Evolutionary conservation across 2,797 vertebrate genomes (phyloP).

Genomic region (Phrynocephalus forsythii): DNA sequence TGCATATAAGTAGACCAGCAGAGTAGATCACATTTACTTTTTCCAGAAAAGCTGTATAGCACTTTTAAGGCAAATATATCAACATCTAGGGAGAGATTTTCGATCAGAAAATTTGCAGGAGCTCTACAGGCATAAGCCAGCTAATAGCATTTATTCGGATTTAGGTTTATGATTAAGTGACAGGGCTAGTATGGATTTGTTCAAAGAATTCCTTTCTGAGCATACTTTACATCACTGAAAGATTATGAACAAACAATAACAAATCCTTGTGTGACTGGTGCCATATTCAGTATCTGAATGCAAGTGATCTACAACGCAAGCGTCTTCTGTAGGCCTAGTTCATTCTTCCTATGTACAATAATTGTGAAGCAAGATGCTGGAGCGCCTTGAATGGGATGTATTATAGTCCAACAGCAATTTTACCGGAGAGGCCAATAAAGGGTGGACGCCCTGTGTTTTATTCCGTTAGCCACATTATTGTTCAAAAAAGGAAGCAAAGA

Average conservation of each 20-base stretch:
- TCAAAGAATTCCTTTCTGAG: not conserved
- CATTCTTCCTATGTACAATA: not conserved
- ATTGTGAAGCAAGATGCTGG: not conserved
- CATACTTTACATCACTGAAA: not conserved
- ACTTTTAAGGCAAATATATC: not conserved
- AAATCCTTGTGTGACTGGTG: not conserved
- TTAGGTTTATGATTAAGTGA: not conserved
- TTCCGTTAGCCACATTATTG: constrained; percentile 6
- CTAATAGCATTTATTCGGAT: not conserved
- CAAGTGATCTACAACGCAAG: not conserved
- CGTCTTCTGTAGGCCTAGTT: not conserved
- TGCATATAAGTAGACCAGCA: not conserved
- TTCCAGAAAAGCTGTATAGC: constrained; percentile 5
- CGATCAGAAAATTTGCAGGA: not conserved
- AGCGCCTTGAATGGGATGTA: not conserved
- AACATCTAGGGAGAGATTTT: constrained; percentile 27
- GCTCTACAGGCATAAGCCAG: not conserved
- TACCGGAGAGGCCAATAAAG: not conserved
- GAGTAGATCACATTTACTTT: not conserved
- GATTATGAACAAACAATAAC: not conserved
- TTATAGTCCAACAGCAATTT: not conserved
- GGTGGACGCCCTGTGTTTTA: not conserved
- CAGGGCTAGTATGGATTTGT: not conserved
- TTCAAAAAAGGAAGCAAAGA: not conserved
- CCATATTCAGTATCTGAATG: not conserved